Conservation (phyloP, 1,140 invertebrate genomes). For the Neuroterus valhalla region DNA sequence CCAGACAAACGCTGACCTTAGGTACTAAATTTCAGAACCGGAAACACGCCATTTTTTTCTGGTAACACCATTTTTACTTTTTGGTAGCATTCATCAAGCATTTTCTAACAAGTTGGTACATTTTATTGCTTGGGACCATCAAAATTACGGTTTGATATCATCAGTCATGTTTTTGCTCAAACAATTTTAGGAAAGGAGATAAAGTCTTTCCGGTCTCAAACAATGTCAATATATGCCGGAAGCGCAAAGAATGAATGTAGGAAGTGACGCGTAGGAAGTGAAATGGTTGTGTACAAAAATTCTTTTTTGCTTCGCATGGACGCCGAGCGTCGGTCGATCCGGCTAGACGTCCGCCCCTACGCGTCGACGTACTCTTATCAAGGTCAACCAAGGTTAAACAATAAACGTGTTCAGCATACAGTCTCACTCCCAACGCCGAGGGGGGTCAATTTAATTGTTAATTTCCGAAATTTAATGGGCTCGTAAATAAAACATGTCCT, state of each 20-base stretch:
- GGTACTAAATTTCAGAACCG: constrained; percentile 60
- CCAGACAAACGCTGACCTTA: constrained; percentile 73
- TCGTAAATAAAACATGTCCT: constrained; percentile 1
- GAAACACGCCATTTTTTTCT: constrained; percentile 46
- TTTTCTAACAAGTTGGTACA: constrained; percentile 33
- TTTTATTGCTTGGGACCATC: constrained; percentile 46
- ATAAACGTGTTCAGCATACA: too few species aligned
- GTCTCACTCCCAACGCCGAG: neutral
- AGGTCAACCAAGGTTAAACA: too few species aligned
- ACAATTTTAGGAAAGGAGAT: constrained; percentile 6
- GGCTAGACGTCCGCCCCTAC: constrained; percentile 65
- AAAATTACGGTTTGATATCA: constrained; percentile 35
- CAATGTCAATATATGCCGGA: constrained; percentile 42
- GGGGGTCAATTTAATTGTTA: neutral
- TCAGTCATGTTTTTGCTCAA: constrained; percentile 25
- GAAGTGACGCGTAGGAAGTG: constrained; percentile 40
- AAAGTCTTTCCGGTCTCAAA: too few species aligned
- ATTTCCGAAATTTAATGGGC: neutral
- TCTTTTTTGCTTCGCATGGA: constrained; percentile 17
- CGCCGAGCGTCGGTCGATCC: constrained; percentile 63
- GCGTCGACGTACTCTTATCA: constrained; percentile 45
- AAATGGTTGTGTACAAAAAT: constrained; percentile 36
- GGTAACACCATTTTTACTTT: neutral
- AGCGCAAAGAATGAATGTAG: constrained; percentile 34
- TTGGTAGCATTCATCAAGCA: too few species aligned